Percentiles rank a stretch among this genome's conserved stretches.
phyloP scores from a whole-genome alignment of 2,888 invertebrate genomes.

The Drosophila anomalata region DNA sequence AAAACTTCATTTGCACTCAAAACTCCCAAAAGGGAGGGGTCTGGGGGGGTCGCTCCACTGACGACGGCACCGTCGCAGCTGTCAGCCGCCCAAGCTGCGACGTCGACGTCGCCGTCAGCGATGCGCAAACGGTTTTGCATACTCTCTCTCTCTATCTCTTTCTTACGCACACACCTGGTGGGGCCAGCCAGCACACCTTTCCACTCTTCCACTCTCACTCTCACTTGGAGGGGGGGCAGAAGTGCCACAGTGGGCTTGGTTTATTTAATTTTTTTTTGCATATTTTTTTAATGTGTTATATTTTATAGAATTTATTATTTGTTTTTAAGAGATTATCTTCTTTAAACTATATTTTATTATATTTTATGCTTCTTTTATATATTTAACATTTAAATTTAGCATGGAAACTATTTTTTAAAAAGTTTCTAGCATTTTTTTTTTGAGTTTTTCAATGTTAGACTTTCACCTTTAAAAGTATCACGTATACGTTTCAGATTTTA shows the following conservation, averaged over 20 bases:
- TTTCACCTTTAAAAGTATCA: background rate
- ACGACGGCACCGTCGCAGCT: slow-evolving; percentile 5
- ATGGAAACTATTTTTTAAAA: too few species aligned
- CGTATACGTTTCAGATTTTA: background rate
- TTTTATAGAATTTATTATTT: background rate
- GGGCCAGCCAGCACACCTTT: background rate
- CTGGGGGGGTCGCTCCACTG: background rate
- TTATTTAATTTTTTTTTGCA: background rate
- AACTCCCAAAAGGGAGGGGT: slow-evolving; percentile 10
- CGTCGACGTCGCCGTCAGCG: slow-evolving; percentile 3
- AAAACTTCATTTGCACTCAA: slow-evolving; percentile 16
- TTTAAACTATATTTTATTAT: too few species aligned
- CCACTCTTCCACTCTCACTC: slow-evolving; percentile 42
- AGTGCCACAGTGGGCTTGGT: background rate
- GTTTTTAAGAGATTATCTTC: background rate
- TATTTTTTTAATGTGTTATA: background rate
- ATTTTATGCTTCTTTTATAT: too few species aligned
- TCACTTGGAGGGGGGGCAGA: slow-evolving; percentile 2
- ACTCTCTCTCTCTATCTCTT: background rate
- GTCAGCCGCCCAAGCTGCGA: slow-evolving; percentile 6
- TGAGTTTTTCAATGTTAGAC: too few species aligned
- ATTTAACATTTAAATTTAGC: too few species aligned
- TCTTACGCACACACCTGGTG: background rate
- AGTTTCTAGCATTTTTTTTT: too few species aligned
- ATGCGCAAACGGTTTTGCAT: slow-evolving; percentile 12